phyloP scores from a whole-genome alignment of 1,140 invertebrate species.

The Muscidifurax raptorellus region DNA sequence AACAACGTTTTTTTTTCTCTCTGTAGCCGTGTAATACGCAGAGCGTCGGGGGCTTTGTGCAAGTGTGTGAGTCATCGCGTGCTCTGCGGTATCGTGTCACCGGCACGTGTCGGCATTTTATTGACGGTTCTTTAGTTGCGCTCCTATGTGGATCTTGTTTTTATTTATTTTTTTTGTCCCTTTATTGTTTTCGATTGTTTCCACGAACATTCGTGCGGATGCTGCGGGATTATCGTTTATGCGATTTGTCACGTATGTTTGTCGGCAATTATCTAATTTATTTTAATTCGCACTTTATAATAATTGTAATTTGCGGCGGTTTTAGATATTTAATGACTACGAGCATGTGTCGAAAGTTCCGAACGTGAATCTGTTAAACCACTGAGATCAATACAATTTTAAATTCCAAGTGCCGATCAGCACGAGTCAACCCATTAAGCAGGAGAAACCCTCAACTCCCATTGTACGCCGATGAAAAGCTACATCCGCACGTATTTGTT shows the following conservation, averaged over 20 bases:
- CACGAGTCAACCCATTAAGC: background rate
- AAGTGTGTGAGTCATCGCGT: slow-evolving; percentile 22
- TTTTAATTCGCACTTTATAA: too few species aligned
- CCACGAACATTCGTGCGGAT: too few species aligned
- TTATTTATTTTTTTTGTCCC: background rate
- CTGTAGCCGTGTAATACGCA: background rate
- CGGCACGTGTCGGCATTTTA: background rate
- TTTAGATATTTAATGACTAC: background rate
- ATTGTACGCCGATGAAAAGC: background rate
- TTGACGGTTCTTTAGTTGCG: background rate
- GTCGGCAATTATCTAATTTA: too few species aligned
- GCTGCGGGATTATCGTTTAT: too few species aligned
- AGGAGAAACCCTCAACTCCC: background rate
- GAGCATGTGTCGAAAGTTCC: background rate
- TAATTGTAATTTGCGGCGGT: too few species aligned
- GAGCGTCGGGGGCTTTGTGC: background rate
- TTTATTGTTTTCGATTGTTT: too few species aligned
- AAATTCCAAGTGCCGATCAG: background rate
- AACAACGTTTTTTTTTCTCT: background rate
- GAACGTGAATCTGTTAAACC: background rate
- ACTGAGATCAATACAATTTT: background rate
- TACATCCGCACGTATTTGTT: slow-evolving; percentile 13
- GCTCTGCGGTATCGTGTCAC: background rate
- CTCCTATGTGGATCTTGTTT: background rate
- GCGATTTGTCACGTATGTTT: too few species aligned